Evolutionary conservation across 2,888 invertebrate genomes (phyloP), one percentile per base, ranked within the genome.

Genomic region (Ichneumoninae sp.): DNA sequence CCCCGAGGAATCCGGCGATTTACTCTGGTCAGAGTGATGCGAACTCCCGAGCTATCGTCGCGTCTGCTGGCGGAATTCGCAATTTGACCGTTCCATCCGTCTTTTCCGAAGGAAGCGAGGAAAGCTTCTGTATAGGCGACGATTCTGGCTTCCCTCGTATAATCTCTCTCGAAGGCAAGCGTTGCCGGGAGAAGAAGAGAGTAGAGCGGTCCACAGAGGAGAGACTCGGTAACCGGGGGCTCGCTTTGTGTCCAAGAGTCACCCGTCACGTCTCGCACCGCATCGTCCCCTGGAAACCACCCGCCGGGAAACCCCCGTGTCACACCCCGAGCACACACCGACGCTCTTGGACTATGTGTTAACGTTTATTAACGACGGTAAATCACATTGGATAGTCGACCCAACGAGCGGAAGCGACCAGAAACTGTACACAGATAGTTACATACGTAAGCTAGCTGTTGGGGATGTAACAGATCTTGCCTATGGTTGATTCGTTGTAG

Each of bases 51-150:
- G 73, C 78, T 77, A 87, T 87, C 83, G 88, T 87, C 88, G 89
- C 33, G 63, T 89, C 88, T 88, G 86, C 65, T 79, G 83, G 83
- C 87, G 91, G 91, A 92, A 91, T 91, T 90, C 81, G 84, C 91
- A 92, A 92, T 92, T 92, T 91, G 91, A 92, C 91, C 88, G 90
- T 88, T 90, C 89, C 89, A 89, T 89, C 85, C 89, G 87, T 88
- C 89, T 88, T 88, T 81, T 50, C 75, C 81, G 26, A 68, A 63
- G 77, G 70, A 65, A 81, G 33, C 75, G 70, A 65, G 63, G 36
- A 74, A 76, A 22, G 69, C 80, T 66, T 65, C 63, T 76, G 52
- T 47, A n/a, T 68, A 66, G 91, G 90, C 90, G 90, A 44, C 44
- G 44, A 44, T 88, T 86, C 88, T 81, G 22, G 26, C 87, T 86